phyloP scores from a whole-genome alignment of 1,140 invertebrate genomes.

The Marisa cornuarietis region DNA sequence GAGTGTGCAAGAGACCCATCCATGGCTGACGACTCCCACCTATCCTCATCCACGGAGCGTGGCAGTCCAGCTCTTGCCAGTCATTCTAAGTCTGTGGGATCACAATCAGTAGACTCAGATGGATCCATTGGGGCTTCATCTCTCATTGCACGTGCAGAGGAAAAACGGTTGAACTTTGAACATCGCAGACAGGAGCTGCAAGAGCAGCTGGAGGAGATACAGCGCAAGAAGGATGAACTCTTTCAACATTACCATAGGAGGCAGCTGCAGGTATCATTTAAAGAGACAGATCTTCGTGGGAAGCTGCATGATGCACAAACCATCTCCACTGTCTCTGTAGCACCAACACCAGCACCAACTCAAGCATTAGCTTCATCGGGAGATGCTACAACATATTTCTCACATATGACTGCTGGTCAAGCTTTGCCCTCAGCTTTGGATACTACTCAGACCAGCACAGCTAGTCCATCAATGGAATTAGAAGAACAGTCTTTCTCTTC shows the following conservation, averaged over 20 bases:
- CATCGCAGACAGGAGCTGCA: constrained; percentile 46
- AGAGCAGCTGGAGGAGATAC: constrained; percentile 51
- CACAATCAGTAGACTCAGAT: constrained; percentile 11
- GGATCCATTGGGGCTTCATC: constrained; percentile 38
- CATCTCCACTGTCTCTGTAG: background rate
- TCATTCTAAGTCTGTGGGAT: background rate
- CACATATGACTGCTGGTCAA: too few relatives aligned
- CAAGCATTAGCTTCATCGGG: too few relatives aligned
- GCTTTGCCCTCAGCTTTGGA: too few relatives aligned
- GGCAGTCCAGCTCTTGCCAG: constrained; percentile 45
- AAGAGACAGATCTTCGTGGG: constrained; percentile 32
- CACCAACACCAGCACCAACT: too few relatives aligned
- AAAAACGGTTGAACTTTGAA: constrained; percentile 36
- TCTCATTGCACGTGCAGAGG: constrained; percentile 34
- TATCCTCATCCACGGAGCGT: constrained; percentile 46
- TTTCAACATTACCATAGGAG: constrained; percentile 44
- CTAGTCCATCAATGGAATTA: constrained; percentile 12
- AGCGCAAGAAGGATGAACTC: constrained; percentile 55
- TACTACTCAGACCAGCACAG: too few relatives aligned
- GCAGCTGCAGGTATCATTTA: constrained; percentile 33
- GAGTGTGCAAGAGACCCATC: background rate
- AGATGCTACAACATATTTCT: too few relatives aligned
- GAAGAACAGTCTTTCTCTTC: constrained; percentile 19
- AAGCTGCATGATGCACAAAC: constrained; percentile 27
- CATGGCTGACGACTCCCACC: constrained; percentile 25